These are phyloP conservation scores for Siphamia tubifer DNA, from an alignment of 2,113 vertebrate species.

Conservation along the genomic window DNA sequence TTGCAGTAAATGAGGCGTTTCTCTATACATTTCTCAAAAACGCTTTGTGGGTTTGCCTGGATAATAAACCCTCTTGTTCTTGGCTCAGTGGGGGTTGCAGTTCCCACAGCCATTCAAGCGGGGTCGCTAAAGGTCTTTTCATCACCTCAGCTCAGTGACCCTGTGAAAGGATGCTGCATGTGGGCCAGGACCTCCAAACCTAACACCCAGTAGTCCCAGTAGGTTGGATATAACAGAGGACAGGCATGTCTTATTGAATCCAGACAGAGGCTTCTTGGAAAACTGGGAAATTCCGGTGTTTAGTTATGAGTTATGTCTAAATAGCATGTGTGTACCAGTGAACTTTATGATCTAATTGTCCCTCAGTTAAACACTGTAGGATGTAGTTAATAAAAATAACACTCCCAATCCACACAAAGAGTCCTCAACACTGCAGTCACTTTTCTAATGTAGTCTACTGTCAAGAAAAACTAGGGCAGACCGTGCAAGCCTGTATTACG, in stretches of 20 bases:
- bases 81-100: constrained; percentile 41
- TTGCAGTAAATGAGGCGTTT: constrained; percentile 44
- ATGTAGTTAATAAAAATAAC: background rate
- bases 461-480: constrained; percentile 49
- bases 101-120: constrained; percentile 58
- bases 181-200: constrained; percentile 24
- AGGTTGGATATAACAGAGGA: background rate
- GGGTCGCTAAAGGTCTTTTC: constrained; percentile 75
- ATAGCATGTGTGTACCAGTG: background rate
- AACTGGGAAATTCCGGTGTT: background rate
- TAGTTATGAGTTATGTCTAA: background rate
- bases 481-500: constrained; percentile 3
- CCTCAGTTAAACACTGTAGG: background rate
- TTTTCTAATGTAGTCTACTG: constrained; percentile 17
- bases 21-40: constrained; percentile 23
- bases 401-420: background rate
- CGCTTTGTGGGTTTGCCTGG: constrained; percentile 21
- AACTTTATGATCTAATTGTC: background rate
- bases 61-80: constrained; percentile 44
- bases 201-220: constrained; percentile 29
- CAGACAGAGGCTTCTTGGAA: background rate
- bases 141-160: constrained; percentile 36
- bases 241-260: background rate
- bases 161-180: constrained; percentile 12
- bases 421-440: too few species aligned